Base-by-base conservation (phyloP, 2,797 vertebrate species). In the Moxostoma hubbsi region DNA sequence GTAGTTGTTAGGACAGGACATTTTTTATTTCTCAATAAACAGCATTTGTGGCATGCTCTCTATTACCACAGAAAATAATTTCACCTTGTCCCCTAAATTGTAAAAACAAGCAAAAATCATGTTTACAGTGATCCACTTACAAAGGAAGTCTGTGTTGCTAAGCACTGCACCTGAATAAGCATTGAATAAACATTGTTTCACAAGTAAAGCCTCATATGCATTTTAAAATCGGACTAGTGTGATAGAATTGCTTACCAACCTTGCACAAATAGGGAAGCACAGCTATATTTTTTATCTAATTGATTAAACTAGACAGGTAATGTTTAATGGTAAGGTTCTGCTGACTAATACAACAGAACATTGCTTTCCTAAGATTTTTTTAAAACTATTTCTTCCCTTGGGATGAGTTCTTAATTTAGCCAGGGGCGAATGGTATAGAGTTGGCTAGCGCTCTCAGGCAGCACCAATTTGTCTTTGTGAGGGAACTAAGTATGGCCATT, bases 381-480 rank as follows among this genome's bases (percentile, higher is more conserved):
- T 51, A 24, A 69, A 77, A 77, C 47, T 9, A 62, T 77, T 62
- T 69, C 49, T 69, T 68, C 66, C 49, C 24, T 3, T 49, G 63
- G 75, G 81, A 82, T 59, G 36, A 68, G 47, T 67, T 81, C 63
- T 77, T 69, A 46, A 71, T 70, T 24, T 16, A 82, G 81, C 75
- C 57, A 10, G 53, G 49, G 57, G 68, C 49, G 64, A 78, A 67
- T 16, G 11, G 24, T 24, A 49, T 68, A 73, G 47, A 66, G 47
- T 46, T 62, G 45, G 54, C 69, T 63, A 45, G 55, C 4, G 6
- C 75, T 81, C 62, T 77, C 50, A 68, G 66, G 6, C 64, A 61
- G 65, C 11, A 59, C 64, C 81, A 78, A 82, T 78, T 82, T 78
- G 64, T 82, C 77, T 82, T 69, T 78, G 72, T 82, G 75, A 82